phyloP scores from a whole-genome alignment of 2,113 vertebrate genomes.

The Hemiscyllium ocellatum region DNA sequence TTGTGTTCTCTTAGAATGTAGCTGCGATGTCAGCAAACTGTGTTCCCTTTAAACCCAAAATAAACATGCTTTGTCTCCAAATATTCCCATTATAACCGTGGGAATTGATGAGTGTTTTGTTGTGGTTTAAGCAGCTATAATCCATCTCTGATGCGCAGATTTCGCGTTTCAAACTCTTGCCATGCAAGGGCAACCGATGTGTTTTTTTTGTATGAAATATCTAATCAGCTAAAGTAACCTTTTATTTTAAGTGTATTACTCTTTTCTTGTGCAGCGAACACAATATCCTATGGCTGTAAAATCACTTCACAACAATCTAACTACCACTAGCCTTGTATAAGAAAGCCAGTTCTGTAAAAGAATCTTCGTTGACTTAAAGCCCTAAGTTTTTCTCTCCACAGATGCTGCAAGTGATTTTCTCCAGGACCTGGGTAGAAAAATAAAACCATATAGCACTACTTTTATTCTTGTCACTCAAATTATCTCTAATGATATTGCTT shows the following conservation, averaged over 20 bases:
- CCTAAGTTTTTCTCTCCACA: too few relatives aligned
- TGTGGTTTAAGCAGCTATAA: not conserved
- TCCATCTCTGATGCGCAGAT: not conserved
- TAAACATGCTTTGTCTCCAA: not conserved
- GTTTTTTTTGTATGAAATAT: not conserved
- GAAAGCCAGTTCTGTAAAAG: too few relatives aligned
- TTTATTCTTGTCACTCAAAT: not conserved
- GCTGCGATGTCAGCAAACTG: constrained; percentile 7
- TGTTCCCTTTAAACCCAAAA: constrained; percentile 5
- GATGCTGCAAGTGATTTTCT: too few relatives aligned
- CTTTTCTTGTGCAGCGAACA: not conserved
- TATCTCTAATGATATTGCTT: not conserved
- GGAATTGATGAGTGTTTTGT: not conserved
- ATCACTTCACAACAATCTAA: not conserved
- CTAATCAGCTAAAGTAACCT: not conserved
- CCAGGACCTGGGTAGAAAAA: too few relatives aligned
- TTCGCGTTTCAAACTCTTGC: not conserved
- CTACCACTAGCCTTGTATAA: not conserved
- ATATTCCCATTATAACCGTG: constrained; percentile 4
- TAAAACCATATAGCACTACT: too few relatives aligned
- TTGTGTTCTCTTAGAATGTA: not conserved
- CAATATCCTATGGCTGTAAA: too few relatives aligned
- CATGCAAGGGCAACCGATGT: not conserved
- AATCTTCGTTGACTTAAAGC: too few relatives aligned
- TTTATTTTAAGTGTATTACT: not conserved